phyloP scores from a whole-genome alignment of 1,140 invertebrate species.

The Leptinotarsa texana region DNA sequence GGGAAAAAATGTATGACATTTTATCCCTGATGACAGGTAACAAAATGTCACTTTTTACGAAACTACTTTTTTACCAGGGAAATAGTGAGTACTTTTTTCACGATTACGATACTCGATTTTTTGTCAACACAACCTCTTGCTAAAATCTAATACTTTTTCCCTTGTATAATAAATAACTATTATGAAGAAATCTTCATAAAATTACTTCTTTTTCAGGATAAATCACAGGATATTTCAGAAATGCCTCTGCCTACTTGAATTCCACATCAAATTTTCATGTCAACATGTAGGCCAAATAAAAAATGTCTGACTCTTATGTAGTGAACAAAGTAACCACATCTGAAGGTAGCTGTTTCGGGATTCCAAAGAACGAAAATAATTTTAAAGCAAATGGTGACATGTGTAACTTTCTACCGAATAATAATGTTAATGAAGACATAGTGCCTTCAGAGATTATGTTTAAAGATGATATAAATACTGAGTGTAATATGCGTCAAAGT shows the following conservation, averaged over 20 bases:
- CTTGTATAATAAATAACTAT: too few species aligned
- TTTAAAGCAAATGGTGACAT: slow-evolving; percentile 37
- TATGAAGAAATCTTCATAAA: background rate
- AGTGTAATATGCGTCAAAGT: slow-evolving; percentile 30
- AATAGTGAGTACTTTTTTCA: too few species aligned
- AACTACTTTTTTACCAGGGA: too few species aligned
- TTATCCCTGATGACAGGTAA: too few species aligned
- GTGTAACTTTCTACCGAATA: slow-evolving; percentile 40
- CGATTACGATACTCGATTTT: too few species aligned
- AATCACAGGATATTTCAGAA: slow-evolving; percentile 8
- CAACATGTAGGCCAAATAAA: slow-evolving; percentile 8
- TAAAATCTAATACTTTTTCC: too few species aligned
- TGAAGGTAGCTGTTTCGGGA: background rate
- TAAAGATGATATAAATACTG: slow-evolving; percentile 13
- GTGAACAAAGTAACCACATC: background rate
- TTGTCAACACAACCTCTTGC: too few species aligned
- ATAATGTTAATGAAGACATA: slow-evolving; percentile 41
- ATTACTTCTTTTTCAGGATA: slow-evolving; percentile 22
- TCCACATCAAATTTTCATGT: background rate
- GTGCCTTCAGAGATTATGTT: slow-evolving; percentile 26
- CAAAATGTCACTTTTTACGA: too few species aligned
- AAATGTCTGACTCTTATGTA: slow-evolving; percentile 21
- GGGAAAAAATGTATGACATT: too few species aligned
- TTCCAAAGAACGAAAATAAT: slow-evolving; percentile 29
- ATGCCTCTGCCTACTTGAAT: slow-evolving; percentile 42